phyloP scores from a whole-genome alignment of 2,797 vertebrate genomes.

The Falco biarmicus region DNA sequence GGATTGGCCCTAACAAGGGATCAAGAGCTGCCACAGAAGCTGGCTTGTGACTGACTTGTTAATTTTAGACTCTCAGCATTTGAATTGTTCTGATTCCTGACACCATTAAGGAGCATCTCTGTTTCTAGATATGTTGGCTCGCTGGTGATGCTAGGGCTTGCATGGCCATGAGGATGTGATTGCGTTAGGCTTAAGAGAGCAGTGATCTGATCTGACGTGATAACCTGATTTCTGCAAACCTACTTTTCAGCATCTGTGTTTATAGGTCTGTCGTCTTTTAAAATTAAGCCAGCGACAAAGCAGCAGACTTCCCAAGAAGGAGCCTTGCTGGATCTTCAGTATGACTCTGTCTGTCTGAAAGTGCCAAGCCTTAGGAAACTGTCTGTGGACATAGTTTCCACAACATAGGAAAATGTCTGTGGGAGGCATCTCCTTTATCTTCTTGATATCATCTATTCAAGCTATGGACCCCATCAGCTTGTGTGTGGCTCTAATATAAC shows the following conservation, averaged over 20 bases:
- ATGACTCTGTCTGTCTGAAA: background rate
- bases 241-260: background rate
- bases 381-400: too few species aligned
- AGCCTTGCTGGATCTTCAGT: background rate
- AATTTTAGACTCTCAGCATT: background rate
- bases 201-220: background rate
- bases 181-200: background rate
- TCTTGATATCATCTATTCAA: background rate
- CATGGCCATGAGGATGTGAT: background rate
- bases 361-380: background rate
- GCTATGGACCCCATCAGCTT: background rate
- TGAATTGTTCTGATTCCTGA: background rate
- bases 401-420: background rate
- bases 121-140: background rate
- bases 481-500: background rate
- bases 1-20: background rate
- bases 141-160: background rate
- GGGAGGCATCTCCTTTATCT: background rate
- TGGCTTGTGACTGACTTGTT: background rate
- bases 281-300: background rate
- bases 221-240: background rate
- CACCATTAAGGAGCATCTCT: background rate
- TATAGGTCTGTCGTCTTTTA: background rate
- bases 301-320: background rate
- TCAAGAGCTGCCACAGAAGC: background rate